Evolutionary conservation across 35 echinoderm and acorn worm genomes (phyloP).

Genomic region (Antedon bifida): DNA sequence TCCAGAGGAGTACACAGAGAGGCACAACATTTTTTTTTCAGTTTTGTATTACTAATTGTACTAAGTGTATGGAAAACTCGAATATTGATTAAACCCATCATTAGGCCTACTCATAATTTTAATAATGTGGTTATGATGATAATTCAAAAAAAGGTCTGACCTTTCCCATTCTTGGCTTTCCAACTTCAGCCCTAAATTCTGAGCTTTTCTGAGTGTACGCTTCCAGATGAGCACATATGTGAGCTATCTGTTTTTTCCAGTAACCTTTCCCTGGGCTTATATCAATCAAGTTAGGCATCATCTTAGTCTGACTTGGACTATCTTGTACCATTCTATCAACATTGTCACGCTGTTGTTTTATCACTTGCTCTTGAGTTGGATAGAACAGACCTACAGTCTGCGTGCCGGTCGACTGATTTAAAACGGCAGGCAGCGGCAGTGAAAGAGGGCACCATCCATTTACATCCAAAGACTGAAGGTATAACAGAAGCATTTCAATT

Average conservation of each 20-base stretch:
- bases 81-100: no score
- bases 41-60: no score
- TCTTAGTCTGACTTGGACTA: neutral
- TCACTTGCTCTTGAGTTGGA: slow-evolving; percentile 87
- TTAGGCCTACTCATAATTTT: no score
- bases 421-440: slow-evolving; percentile 68
- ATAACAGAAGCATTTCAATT: neutral
- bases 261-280: slow-evolving; percentile 82
- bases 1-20: no score
- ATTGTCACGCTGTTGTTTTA: slow-evolving; percentile 34
- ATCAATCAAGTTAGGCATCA: slow-evolving; percentile 53
- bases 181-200: slow-evolving; percentile 81
- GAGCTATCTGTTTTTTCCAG: slow-evolving; percentile 88
- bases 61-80: no score
- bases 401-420: slow-evolving; percentile 77
- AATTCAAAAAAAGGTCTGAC: no score
- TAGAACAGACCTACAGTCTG: slow-evolving; percentile 94
- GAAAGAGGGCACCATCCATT: slow-evolving; percentile 54
- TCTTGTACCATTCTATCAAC: slow-evolving; percentile 47
- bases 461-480: neutral
- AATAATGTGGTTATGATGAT: no score
- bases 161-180: slow-evolving; percentile 96
- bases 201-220: slow-evolving; percentile 76
- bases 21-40: no score
- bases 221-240: slow-evolving; percentile 59